These are phyloP conservation scores for Sorex fumeus DNA, from an alignment of 2,113 vertebrate species.

Conservation along the genomic window DNA sequence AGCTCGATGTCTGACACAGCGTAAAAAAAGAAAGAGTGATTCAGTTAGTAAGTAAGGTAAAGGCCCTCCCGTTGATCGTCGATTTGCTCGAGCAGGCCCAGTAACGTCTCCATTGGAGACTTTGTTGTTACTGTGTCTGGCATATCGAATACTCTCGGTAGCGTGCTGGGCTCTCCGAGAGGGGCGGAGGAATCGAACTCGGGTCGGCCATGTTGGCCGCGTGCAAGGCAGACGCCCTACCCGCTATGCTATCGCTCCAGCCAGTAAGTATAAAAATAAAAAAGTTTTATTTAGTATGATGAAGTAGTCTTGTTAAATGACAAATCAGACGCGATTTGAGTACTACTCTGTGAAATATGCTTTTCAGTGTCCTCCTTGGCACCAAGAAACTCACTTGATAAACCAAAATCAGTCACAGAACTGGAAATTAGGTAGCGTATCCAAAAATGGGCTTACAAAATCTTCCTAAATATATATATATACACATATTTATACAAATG, in stretches of 20 bases:
- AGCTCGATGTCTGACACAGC: background rate
- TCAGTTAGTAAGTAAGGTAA: conserved; percentile 47
- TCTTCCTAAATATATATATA: no score
- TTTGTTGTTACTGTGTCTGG: no score
- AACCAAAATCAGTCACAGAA: background rate
- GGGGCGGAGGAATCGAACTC: no score
- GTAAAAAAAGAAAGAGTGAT: background rate
- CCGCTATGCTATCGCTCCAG: no score
- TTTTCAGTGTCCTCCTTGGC: background rate
- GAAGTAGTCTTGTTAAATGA: background rate
- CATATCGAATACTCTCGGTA: no score
- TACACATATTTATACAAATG: no score
- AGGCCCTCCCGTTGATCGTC: no score
- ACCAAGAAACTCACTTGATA: background rate
- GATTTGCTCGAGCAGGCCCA: no score
- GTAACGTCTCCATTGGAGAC: no score
- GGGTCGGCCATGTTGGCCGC: no score
- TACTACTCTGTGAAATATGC: background rate
- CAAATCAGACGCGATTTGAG: background rate
- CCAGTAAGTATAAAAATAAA: background rate
- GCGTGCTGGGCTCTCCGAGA: no score
- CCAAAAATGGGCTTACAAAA: background rate
- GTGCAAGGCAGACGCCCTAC: no score
- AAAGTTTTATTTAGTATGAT: background rate
- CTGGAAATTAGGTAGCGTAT: background rate